These are phyloP conservation scores for Otis tarda DNA, from an alignment of 2,113 vertebrate genomes.

Conservation along the genomic window DNA sequence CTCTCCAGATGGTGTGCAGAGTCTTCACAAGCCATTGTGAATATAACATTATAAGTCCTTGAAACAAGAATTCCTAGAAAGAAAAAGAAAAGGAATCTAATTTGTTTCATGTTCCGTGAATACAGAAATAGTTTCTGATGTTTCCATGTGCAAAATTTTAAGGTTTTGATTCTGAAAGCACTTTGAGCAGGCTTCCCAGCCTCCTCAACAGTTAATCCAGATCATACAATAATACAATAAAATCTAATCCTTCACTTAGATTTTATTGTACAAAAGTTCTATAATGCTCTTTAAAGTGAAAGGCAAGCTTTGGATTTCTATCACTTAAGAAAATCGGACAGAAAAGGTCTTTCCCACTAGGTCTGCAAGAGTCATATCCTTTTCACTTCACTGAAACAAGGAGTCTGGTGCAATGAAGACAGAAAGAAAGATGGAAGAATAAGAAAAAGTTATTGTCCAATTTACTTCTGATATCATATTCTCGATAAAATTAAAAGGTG, in stretches of 20 bases:
- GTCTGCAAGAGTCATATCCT: background rate
- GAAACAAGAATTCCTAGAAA: conserved; percentile 72
- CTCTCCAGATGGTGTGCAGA: conserved; percentile 43
- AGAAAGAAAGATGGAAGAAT: background rate
- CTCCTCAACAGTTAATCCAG: background rate
- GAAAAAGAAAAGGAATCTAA: conserved; percentile 57
- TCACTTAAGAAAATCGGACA: background rate
- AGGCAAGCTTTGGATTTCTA: background rate
- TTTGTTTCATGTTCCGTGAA: background rate
- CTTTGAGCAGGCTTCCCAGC: background rate
- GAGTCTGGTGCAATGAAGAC: background rate
- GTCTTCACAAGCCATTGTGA: conserved; percentile 20
- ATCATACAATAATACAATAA: background rate
- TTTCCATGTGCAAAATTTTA: background rate
- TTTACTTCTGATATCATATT: background rate
- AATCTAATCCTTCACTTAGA: background rate
- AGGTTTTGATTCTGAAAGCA: background rate
- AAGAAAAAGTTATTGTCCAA: background rate
- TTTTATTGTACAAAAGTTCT: background rate
- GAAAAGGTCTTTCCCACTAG: background rate
- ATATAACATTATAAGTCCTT: conserved; percentile 57
- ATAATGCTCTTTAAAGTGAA: background rate
- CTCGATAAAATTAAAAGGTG: background rate
- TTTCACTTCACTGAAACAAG: background rate
- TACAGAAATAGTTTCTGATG: background rate